Percentiles rank a stretch among this genome's conserved stretches.
These are phyloP conservation scores for Ormyrus pomaceus DNA, from an alignment of 2,888 invertebrate genomes.

Conservation along the genomic window DNA sequence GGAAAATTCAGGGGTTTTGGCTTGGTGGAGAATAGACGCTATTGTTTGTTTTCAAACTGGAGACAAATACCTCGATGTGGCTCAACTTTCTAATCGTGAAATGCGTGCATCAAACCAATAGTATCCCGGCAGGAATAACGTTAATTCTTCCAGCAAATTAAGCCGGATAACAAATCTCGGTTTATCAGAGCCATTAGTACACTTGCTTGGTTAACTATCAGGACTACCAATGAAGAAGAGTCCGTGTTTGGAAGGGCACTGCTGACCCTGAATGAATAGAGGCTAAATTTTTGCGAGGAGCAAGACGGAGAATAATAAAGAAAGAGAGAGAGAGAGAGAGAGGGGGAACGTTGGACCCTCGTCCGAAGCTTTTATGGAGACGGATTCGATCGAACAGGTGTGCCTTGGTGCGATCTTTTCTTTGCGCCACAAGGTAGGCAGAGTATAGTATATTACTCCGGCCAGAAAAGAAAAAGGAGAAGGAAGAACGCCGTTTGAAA, in stretches of 20 bases:
- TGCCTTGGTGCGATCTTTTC: constrained; percentile 42
- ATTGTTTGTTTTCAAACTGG: neutral
- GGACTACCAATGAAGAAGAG: too few relatives aligned
- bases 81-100: neutral
- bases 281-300: constrained; percentile 12
- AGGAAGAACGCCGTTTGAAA: constrained; percentile 4
- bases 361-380: constrained; percentile 66
- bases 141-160: too few relatives aligned
- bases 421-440: constrained; percentile 18
- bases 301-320: neutral
- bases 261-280: constrained; percentile 27
- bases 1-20: too few relatives aligned
- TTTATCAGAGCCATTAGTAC: too few relatives aligned
- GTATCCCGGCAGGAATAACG: too few relatives aligned
- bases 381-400: constrained; percentile 70
- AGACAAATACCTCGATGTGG: neutral
- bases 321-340: constrained; percentile 60
- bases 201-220: too few relatives aligned
- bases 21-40: too few relatives aligned
- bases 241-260: neutral
- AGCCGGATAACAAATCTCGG: too few relatives aligned
- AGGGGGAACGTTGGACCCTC: constrained; percentile 60
- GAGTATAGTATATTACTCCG: constrained; percentile 13
- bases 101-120: neutral
- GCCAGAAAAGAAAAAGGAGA: constrained; percentile 19